Evolutionary conservation across 2,113 vertebrate genomes (phyloP).

Genomic region (Hippolais icterina): DNA sequence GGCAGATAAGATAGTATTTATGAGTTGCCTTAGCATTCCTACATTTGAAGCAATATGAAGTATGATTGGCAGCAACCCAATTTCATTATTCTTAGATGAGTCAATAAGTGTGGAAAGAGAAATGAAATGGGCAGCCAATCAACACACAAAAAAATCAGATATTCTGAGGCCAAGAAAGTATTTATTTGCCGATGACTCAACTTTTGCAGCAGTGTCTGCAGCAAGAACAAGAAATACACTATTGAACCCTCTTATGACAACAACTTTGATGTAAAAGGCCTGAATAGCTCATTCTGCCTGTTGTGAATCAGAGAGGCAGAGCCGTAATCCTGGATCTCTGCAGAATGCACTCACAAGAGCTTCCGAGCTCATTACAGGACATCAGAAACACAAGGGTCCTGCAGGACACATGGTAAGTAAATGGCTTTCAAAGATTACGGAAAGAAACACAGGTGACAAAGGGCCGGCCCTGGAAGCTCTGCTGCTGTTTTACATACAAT

Average conservation of each 20-base stretch:
- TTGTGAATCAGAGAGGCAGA: background rate
- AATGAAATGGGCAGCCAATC: slow-evolving; percentile 22
- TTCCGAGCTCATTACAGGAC: background rate
- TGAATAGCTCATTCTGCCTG: background rate
- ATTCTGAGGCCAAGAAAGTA: slow-evolving; percentile 16
- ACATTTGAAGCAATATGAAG: background rate
- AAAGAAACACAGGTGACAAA: background rate
- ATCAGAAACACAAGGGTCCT: background rate
- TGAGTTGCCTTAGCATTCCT: background rate
- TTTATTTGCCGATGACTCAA: slow-evolving; percentile 48
- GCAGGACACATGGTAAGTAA: background rate
- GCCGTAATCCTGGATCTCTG: background rate
- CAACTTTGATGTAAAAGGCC: background rate
- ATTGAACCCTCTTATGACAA: background rate
- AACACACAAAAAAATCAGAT: background rate
- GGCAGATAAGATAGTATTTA: background rate
- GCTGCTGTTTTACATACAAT: background rate
- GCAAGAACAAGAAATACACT: slow-evolving; percentile 43
- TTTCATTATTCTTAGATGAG: slow-evolving; percentile 33
- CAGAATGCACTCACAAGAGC: background rate
- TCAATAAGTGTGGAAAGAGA: slow-evolving; percentile 31
- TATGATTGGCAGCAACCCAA: background rate
- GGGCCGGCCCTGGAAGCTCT: background rate
- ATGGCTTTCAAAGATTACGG: background rate
- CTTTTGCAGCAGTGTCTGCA: background rate